Evolutionary conservation across 2,888 invertebrate genomes (phyloP).

Genomic region (Diarsia dahlii): DNA sequence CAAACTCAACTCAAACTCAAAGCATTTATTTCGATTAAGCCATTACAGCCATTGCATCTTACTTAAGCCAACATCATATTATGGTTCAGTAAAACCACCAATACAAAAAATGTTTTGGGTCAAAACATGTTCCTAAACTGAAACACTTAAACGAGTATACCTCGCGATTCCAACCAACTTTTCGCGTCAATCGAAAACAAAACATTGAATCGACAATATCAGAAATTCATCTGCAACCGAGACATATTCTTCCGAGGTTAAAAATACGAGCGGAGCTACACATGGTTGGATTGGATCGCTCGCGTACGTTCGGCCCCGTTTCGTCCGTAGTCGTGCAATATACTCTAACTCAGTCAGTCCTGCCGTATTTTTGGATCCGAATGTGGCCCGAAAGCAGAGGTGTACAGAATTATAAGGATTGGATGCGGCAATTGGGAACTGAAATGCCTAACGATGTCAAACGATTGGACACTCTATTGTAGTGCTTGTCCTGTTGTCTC

Average conservation of each 20-base stretch:
- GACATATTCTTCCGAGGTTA: conserved; percentile 40
- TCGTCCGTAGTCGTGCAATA: conserved; percentile 47
- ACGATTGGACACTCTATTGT: background rate
- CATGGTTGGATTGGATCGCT: conserved; percentile 18
- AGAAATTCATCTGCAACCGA: background rate
- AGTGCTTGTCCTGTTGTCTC: background rate
- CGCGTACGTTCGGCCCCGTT: conserved; percentile 57
- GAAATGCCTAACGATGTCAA: background rate
- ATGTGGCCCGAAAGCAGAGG: conserved; percentile 28
- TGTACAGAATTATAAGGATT: background rate
- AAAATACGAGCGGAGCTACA: conserved; percentile 41
- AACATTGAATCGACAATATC: background rate
- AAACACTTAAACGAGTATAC: background rate
- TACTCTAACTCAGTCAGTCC: conserved; percentile 57
- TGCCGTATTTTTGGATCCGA: conserved; percentile 58
- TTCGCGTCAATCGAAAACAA: background rate
- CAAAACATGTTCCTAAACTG: background rate
- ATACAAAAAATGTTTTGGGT: too few species aligned
- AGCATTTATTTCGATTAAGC: too few species aligned
- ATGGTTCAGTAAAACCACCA: too few species aligned
- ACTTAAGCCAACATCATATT: background rate
- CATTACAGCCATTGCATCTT: too few species aligned
- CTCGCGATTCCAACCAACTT: too few species aligned
- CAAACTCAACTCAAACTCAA: too few species aligned
- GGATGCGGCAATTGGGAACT: conserved; percentile 33